Evolutionary conservation across 2,888 invertebrate species (phyloP).

Genomic region (Pelosia muscerda): DNA sequence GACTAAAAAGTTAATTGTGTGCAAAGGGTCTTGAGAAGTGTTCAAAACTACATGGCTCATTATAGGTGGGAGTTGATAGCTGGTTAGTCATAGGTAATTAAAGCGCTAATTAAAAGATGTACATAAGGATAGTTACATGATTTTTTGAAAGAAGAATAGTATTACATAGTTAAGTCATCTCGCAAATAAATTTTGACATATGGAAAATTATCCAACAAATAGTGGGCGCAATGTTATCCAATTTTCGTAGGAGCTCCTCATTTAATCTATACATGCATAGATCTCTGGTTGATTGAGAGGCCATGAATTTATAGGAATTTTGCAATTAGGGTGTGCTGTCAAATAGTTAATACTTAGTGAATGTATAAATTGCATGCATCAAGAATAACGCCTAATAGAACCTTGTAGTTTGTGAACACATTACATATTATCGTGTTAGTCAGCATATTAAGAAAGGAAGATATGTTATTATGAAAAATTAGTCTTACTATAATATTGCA

Average conservation of each 20-base stretch:
- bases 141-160: not conserved
- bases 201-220: not conserved
- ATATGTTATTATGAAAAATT: conserved; percentile 26
- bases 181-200: not conserved
- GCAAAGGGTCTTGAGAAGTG: not conserved
- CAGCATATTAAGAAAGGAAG: conserved; percentile 8
- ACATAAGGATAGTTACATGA: not conserved
- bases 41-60: not conserved
- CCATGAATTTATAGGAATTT: not conserved
- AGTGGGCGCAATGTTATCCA: not conserved
- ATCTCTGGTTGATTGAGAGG: not conserved
- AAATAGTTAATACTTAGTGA: not conserved
- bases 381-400: conserved; percentile 6
- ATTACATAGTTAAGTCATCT: not conserved
- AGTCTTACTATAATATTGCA: conserved; percentile 21
- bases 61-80: not conserved
- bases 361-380: conserved; percentile 6
- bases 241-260: not conserved
- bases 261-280: not conserved
- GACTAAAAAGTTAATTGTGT: not conserved
- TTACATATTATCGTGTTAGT: conserved; percentile 10
- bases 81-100: conserved; percentile 1
- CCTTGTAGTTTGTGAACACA: conserved; percentile 15
- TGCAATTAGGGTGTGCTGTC: not conserved
- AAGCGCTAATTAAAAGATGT: not conserved